phyloP scores from a whole-genome alignment of 1,140 invertebrate species.

The Chironomus striatipennis region DNA sequence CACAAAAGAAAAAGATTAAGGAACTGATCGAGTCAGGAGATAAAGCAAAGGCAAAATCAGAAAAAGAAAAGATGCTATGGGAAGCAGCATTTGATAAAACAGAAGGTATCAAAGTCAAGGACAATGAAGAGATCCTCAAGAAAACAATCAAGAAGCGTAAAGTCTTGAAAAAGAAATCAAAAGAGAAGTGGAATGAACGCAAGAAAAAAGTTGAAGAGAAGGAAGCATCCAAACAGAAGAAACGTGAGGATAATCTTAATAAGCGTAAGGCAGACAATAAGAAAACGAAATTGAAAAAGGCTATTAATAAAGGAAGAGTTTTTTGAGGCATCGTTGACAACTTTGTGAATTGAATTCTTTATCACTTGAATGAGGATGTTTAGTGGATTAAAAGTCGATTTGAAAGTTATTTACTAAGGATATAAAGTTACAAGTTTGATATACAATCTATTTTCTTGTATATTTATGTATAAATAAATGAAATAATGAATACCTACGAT shows the following conservation, averaged over 20 bases:
- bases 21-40: conserved; percentile 24
- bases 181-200: conserved; percentile 21
- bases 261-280: conserved; percentile 12
- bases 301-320: neutral
- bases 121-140: neutral
- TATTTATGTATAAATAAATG: too few relatives aligned
- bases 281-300: neutral
- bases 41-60: conserved; percentile 26
- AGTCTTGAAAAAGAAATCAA: neutral
- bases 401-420: neutral
- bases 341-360: neutral
- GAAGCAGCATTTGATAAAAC: conserved; percentile 23
- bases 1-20: conserved; percentile 25
- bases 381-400: conserved; percentile 1
- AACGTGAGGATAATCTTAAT: conserved; percentile 19
- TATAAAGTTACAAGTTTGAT: too few relatives aligned
- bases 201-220: conserved; percentile 22
- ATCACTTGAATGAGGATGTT: neutral
- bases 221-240: neutral
- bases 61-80: conserved; percentile 27
- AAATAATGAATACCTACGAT: too few relatives aligned
- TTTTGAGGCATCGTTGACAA: neutral
- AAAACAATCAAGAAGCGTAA: conserved; percentile 20
- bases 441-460: too few relatives aligned
- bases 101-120: neutral